Conservation (phyloP, 2,888 invertebrate species). For the Abrostola tripartita region DNA sequence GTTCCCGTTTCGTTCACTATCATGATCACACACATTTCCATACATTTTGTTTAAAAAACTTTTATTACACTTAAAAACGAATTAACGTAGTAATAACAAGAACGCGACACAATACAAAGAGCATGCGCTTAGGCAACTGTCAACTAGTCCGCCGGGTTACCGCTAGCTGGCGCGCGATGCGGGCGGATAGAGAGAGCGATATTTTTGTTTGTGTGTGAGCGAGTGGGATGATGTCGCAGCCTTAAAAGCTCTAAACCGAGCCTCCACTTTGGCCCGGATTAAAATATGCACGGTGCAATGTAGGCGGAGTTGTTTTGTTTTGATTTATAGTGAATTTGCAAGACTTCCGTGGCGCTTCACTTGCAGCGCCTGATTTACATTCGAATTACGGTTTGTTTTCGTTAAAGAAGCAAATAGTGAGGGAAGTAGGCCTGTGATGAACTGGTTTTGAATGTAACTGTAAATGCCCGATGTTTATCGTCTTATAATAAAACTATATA, state of each 20-base stretch:
- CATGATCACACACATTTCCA: constrained; percentile 46
- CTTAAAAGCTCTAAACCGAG: constrained; percentile 72
- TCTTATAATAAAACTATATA: background rate
- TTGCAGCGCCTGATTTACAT: constrained; percentile 5
- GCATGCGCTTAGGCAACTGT: constrained; percentile 84
- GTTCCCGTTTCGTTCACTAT: constrained; percentile 63
- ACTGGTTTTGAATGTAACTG: constrained; percentile 42
- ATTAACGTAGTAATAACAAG: constrained; percentile 50
- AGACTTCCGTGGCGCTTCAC: constrained; percentile 52
- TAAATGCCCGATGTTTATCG: constrained; percentile 11
- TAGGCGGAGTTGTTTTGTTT: constrained; percentile 65
- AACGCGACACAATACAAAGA: constrained; percentile 73
- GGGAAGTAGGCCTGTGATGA: constrained; percentile 14
- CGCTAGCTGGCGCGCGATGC: constrained; percentile 76
- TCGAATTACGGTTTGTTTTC: constrained; percentile 6
- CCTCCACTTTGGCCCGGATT: constrained; percentile 68
- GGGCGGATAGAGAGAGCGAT: constrained; percentile 60
- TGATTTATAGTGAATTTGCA: constrained; percentile 58
- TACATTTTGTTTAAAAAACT: constrained; percentile 44
- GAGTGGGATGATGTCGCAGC: constrained; percentile 59
- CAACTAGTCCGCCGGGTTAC: constrained; percentile 71
- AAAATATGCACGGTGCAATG: constrained; percentile 63
- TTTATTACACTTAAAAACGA: constrained; percentile 49
- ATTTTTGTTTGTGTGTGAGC: constrained; percentile 39
- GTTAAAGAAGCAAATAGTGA: constrained; percentile 1